phyloP scores from a whole-genome alignment of 2,113 vertebrate species.

The Tachuris rubrigastra region DNA sequence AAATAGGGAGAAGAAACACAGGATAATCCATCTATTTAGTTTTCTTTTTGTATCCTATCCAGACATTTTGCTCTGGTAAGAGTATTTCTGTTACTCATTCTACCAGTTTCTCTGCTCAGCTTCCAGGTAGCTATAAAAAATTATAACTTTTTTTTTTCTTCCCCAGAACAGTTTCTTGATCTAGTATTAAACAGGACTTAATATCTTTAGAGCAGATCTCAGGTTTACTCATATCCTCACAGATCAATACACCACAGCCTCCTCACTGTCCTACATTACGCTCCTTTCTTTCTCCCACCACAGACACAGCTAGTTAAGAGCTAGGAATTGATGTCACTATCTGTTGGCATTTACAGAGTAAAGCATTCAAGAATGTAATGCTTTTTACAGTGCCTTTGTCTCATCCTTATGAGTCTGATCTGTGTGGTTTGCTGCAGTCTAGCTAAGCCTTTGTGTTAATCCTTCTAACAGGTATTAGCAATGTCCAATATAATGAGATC shows the following conservation, averaged over 20 bases:
- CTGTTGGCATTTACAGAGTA: background rate
- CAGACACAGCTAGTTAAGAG: background rate
- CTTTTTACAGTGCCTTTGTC: background rate
- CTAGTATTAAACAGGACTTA: background rate
- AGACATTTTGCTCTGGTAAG: background rate
- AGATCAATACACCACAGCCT: background rate
- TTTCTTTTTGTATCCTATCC: background rate
- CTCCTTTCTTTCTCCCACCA: background rate
- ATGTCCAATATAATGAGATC: background rate
- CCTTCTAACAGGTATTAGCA: background rate
- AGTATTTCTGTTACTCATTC: background rate
- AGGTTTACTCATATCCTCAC: background rate
- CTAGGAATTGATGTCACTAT: background rate
- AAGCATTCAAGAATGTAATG: background rate
- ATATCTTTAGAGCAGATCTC: background rate
- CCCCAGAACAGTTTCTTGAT: background rate
- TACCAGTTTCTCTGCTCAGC: background rate
- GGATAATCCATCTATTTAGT: background rate
- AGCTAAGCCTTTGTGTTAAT: slow-evolving; percentile 15
- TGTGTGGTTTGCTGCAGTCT: background rate
- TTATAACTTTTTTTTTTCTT: background rate
- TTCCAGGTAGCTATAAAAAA: background rate
- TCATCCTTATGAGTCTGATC: background rate
- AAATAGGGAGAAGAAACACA: background rate
- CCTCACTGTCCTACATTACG: background rate